Evolutionary conservation across 2,113 vertebrate species (phyloP).

Genomic region (Echinops telfairi): DNA sequence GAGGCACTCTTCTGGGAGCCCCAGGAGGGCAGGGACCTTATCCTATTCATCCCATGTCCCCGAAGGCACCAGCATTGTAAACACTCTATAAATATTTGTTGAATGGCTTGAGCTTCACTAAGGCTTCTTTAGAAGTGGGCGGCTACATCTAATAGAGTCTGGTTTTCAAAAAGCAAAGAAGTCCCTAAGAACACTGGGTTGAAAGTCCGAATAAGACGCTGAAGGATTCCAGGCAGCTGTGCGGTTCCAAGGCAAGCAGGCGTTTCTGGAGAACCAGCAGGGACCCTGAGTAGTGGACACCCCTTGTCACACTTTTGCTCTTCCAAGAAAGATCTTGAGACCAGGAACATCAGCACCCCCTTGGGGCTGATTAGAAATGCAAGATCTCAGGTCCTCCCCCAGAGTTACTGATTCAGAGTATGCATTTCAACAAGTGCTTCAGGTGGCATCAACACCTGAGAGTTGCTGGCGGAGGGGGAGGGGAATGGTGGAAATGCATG

Average conservation of each 20-base stretch:
- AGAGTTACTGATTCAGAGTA: background rate
- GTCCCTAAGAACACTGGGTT: background rate
- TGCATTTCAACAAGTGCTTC: background rate
- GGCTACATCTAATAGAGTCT: background rate
- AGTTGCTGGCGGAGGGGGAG: background rate
- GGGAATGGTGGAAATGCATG: too few relatives aligned
- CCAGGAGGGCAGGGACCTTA: background rate
- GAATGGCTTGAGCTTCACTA: background rate
- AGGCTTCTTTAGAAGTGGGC: constrained; percentile 34
- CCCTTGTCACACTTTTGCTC: too few relatives aligned
- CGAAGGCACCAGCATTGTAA: background rate
- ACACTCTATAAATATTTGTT: background rate
- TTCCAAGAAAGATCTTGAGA: background rate
- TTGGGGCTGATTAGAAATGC: background rate
- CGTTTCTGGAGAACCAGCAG: background rate
- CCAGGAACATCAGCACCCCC: background rate
- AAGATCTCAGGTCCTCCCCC: background rate
- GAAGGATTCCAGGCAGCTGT: background rate
- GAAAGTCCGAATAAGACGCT: background rate
- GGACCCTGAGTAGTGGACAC: background rate
- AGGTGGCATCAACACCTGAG: background rate
- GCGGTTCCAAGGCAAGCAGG: background rate
- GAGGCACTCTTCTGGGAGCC: background rate
- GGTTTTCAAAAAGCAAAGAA: background rate
- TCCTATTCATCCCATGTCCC: background rate